Conservation (phyloP, 1,140 invertebrate species). For the Drosophila insularis region DNA sequence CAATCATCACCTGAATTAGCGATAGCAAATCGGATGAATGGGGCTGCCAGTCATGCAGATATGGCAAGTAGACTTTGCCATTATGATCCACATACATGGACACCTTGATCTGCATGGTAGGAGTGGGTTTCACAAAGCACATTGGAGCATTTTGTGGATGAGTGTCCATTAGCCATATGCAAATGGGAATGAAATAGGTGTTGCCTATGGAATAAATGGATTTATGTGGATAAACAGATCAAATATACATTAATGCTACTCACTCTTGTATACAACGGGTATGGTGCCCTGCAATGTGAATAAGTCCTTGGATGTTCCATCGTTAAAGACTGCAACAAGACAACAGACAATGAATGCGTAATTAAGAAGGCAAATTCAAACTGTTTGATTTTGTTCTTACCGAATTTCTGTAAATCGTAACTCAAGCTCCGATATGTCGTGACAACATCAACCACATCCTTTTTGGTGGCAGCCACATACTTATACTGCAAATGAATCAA, state of each 20-base stretch:
- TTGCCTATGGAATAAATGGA: slow-evolving; percentile 84
- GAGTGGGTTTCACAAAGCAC: slow-evolving; percentile 97
- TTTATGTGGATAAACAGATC: background rate
- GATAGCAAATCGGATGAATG: slow-evolving; percentile 91
- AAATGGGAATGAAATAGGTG: slow-evolving; percentile 97
- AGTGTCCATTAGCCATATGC: slow-evolving; percentile 97
- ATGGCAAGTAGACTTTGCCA: slow-evolving; percentile 98
- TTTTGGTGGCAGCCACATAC: slow-evolving; percentile 73
- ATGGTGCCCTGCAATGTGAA: slow-evolving; percentile 95
- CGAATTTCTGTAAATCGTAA: slow-evolving; percentile 70
- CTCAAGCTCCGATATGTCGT: slow-evolving; percentile 67
- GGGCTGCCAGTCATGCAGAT: slow-evolving; percentile 97
- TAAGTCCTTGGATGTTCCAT: slow-evolving; percentile 92
- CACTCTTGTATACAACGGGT: slow-evolving; percentile 94
- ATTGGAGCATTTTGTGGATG: slow-evolving; percentile 99
- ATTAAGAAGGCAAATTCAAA: background rate
- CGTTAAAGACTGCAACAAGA: slow-evolving; percentile 91
- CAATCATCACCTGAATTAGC: slow-evolving; percentile 95
- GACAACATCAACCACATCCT: slow-evolving; percentile 75
- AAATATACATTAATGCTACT: slow-evolving; percentile 19
- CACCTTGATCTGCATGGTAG: slow-evolving; percentile 97
- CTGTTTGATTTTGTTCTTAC: slow-evolving; percentile 38
- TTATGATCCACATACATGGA: slow-evolving; percentile 97
- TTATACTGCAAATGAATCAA: slow-evolving; percentile 65
- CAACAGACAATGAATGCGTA: background rate